Evolutionary conservation across 2,888 invertebrate species (phyloP), one percentile per base, ranked within the genome.

Genomic region (Lathronympha strigana): DNA sequence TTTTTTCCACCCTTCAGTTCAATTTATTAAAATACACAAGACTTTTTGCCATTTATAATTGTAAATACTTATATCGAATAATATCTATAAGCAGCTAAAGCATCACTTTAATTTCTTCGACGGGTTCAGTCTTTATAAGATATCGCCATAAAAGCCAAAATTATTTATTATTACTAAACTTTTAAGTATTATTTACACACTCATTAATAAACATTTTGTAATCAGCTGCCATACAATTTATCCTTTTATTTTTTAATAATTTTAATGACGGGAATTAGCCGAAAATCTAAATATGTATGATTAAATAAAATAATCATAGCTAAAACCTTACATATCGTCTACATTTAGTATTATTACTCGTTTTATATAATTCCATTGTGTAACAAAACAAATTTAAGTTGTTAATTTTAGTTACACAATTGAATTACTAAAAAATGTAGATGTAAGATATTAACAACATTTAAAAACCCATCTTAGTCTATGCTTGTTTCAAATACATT

Each of bases 101-200:
- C 66, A 61, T 66, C 60, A 66, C 66, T 61, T 54, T 53, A 64
- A 64, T 64, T 66, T 66, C 61, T 47, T 45, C 60, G 60, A 66
- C 61, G 54, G 47, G 25, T 47, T 66, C 66, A 66, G 66, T 66
- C 66, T 66, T 64, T 49, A 61, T 40, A 66, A 66, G 66, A 66
- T 66, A 66, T 66, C 66, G 66, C 61, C 66, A 54, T 66, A 64
- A 61, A 61, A 66, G 60, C 60, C 54, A 60, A 66, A 66, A 40
- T 49, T 47, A 47, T 64, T 28, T 45, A n/a, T 47, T 50, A 36
- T 57, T 33, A 54, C 53, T 61, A 60, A 25, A 31, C 13, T 63
- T 43, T 63, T 53, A 54, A 60, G 38, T 66, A 40, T 38, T 49
- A 38, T 47, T 36, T 47, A 66, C 66, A 66, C 66, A 31, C 47